These are phyloP conservation scores for Corynorhinus townsendii DNA, from an alignment of 2,113 vertebrate species.

Conservation along the genomic window DNA sequence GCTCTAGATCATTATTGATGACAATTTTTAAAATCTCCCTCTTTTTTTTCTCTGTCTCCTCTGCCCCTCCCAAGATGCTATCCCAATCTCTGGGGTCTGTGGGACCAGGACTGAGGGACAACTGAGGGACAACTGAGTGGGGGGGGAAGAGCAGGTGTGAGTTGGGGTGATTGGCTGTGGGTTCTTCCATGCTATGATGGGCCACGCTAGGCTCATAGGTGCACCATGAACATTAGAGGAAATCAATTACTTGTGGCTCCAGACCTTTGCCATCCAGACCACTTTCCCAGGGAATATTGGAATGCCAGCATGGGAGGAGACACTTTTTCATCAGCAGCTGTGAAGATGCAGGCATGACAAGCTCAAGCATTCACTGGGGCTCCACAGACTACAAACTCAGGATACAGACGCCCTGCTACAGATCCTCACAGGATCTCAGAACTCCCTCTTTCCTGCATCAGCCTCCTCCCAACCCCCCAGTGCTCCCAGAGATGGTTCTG, in stretches of 20 bases:
- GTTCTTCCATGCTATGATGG: accelerated
- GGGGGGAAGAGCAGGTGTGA: accelerated
- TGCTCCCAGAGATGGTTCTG: neutral
- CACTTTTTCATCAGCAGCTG: neutral
- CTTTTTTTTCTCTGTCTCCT: neutral
- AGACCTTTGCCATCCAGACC: neutral
- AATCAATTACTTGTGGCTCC: too few species aligned
- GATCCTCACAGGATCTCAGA: neutral
- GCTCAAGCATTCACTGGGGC: neutral
- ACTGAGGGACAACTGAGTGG: too few species aligned
- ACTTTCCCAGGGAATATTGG: neutral
- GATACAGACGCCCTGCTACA: neutral
- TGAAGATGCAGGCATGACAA: neutral
- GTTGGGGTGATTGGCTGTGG: neutral
- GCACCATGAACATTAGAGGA: neutral
- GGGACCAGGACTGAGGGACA: neutral
- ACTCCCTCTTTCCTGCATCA: neutral
- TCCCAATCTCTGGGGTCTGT: neutral
- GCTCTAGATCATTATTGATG: neutral
- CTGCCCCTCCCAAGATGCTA: neutral
- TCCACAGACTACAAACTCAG: neutral
- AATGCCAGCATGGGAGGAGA: neutral
- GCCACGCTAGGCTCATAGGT: accelerated
- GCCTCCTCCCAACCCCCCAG: neutral
- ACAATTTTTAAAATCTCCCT: neutral